These are phyloP conservation scores for Lasioglossum zephyrum DNA, from an alignment of 2,888 invertebrate genomes.

Conservation along the genomic window DNA sequence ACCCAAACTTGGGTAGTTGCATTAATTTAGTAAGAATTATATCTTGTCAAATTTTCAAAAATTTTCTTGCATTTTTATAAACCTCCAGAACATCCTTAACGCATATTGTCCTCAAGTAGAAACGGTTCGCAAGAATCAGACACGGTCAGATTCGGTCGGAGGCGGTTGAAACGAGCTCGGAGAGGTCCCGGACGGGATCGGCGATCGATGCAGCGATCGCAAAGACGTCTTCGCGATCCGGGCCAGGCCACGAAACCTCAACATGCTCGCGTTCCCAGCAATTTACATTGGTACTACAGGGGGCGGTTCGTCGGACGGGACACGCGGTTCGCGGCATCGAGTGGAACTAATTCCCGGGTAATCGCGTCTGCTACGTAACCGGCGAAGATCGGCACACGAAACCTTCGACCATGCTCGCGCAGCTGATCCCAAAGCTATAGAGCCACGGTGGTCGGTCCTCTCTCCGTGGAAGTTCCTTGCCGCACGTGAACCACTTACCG, in stretches of 20 bases:
- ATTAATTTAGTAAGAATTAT: too few relatives aligned
- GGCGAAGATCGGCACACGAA: constrained; percentile 34
- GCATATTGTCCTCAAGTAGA: background rate
- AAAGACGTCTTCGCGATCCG: background rate
- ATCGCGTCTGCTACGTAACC: constrained; percentile 38
- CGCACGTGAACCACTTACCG: constrained; percentile 71
- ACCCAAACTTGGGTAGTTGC: too few relatives aligned
- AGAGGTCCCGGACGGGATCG: background rate
- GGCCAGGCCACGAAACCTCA: constrained; percentile 7
- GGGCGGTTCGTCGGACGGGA: background rate
- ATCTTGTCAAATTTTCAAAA: too few relatives aligned
- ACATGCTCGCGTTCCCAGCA: background rate
- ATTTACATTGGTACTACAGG: background rate
- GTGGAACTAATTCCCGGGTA: constrained; percentile 24
- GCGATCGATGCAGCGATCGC: background rate
- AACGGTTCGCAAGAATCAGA: background rate
- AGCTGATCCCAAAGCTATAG: constrained; percentile 67
- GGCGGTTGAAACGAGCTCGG: background rate
- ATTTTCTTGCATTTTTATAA: too few relatives aligned
- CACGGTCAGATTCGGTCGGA: background rate
- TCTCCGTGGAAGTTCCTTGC: constrained; percentile 60
- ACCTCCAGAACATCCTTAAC: too few relatives aligned
- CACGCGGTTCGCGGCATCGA: constrained; percentile 8
- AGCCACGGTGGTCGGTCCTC: constrained; percentile 25
- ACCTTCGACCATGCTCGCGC: constrained; percentile 32